Evolutionary conservation across 1,140 invertebrate species (phyloP).

Genomic region (Zaprionus nigranus): DNA sequence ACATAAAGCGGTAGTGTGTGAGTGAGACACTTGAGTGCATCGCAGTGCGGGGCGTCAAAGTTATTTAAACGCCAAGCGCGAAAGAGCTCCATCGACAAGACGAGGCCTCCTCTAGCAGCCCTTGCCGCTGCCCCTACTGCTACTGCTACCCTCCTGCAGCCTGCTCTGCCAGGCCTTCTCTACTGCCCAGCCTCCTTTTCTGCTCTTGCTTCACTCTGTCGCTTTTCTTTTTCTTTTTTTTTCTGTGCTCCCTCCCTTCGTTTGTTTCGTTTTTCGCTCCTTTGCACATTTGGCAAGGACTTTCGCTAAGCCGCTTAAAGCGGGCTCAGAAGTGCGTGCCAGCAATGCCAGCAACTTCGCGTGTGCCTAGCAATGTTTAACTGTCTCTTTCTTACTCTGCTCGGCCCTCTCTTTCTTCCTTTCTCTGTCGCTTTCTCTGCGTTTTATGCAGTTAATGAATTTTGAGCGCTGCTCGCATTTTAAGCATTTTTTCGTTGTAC

Average conservation of each 20-base stretch:
- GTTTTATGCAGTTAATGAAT: constrained; percentile 72
- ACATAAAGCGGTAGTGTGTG: too few species aligned
- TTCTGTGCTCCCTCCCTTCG: constrained; percentile 3
- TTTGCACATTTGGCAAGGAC: constrained; percentile 57
- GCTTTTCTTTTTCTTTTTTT: neutral
- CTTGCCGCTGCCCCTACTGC: neutral
- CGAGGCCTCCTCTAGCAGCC: neutral
- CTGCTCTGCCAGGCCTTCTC: constrained; percentile 1
- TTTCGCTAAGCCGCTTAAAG: constrained; percentile 76
- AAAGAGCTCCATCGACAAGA: constrained; percentile 27
- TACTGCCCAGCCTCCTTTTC: neutral
- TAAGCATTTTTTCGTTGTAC: constrained; percentile 18
- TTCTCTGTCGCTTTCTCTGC: constrained; percentile 49
- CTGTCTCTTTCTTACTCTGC: neutral
- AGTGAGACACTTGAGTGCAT: constrained; percentile 31
- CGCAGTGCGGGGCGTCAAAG: constrained; percentile 66
- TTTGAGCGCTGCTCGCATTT: constrained; percentile 49
- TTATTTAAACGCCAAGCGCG: constrained; percentile 69
- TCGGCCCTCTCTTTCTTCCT: neutral
- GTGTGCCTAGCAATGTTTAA: constrained; percentile 5
- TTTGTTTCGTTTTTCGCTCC: constrained; percentile 16
- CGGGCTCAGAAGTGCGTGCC: constrained; percentile 38
- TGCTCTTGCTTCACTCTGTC: constrained; percentile 7
- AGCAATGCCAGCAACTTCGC: constrained; percentile 20
- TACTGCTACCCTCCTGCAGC: constrained; percentile 11